These are phyloP conservation scores for Lithophane socia DNA, from an alignment of 2,888 invertebrate species.

Conservation along the genomic window DNA sequence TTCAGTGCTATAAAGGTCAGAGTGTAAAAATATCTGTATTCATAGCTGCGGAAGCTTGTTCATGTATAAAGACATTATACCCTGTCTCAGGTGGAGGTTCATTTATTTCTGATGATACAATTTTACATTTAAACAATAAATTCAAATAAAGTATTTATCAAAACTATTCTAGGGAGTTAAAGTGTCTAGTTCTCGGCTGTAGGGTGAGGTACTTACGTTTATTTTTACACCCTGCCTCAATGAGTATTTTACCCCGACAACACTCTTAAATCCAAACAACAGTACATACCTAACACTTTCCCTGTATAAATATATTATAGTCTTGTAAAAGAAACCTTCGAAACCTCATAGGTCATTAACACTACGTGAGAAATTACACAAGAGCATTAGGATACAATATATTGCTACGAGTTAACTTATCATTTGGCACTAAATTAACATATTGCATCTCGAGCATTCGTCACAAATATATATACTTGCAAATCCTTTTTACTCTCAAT, in stretches of 20 bases:
- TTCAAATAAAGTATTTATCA: conserved; percentile 69
- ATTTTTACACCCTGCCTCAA: conserved; percentile 87
- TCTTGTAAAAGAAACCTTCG: conserved; percentile 90
- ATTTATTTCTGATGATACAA: conserved; percentile 57
- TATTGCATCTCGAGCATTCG: conserved; percentile 90
- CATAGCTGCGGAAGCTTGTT: conserved; percentile 61
- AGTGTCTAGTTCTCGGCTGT: conserved; percentile 50
- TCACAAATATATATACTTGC: conserved; percentile 84
- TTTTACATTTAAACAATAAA: conserved; percentile 52
- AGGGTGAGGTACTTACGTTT: conserved; percentile 69
- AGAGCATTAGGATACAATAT: conserved; percentile 89
- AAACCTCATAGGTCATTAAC: conserved; percentile 90
- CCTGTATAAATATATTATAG: conserved; percentile 90
- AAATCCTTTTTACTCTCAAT: conserved; percentile 83
- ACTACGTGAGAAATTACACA: conserved; percentile 89
- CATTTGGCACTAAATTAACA: conserved; percentile 91
- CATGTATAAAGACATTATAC: conserved; percentile 63
- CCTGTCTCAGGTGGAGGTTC: conserved; percentile 68
- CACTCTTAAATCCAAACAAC: conserved; percentile 88
- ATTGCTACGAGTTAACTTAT: conserved; percentile 90
- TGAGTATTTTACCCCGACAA: conserved; percentile 90
- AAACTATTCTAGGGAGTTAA: conserved; percentile 72
- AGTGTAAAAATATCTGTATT: conserved; percentile 86
- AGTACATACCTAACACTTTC: conserved; percentile 89
- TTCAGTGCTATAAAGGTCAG: conserved; percentile 86